Conservation (phyloP, 2,888 invertebrate species). For the Mylabris sibirica region DNA sequence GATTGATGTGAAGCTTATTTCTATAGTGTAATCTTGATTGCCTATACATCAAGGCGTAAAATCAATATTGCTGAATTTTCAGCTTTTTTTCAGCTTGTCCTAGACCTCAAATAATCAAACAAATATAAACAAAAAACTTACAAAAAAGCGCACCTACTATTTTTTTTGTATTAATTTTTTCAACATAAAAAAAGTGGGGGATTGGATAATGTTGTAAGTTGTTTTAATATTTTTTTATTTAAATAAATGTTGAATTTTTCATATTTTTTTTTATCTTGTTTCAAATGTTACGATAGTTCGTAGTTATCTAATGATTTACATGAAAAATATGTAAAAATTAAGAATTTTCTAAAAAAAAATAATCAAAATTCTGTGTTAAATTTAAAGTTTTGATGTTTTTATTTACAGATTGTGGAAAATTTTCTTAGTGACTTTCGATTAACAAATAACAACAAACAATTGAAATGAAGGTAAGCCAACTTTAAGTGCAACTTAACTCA, state of each 20-base stretch:
- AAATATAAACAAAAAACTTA: not conserved
- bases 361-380: not conserved
- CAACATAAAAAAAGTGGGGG: not conserved
- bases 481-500: too few relatives aligned
- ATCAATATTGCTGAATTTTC: conserved; percentile 26
- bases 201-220: conserved; percentile 2
- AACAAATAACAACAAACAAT: not conserved
- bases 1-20: not conserved
- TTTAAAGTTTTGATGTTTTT: not conserved
- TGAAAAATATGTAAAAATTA: too few relatives aligned
- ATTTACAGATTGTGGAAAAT: not conserved
- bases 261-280: not conserved
- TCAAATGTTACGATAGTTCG: not conserved
- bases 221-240: not conserved
- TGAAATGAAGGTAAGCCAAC: not conserved
- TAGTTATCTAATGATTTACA: not conserved
- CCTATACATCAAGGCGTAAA: conserved; percentile 10
- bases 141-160: not conserved
- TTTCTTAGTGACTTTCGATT: not conserved
- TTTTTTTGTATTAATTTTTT: not conserved
- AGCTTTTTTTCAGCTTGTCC: conserved; percentile 19
- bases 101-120: not conserved
- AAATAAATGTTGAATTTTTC: not conserved
- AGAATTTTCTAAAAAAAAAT: too few relatives aligned
- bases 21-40: conserved; percentile 19